These are phyloP conservation scores for Aphodius granarius DNA, from an alignment of 2,888 invertebrate species.

Conservation along the genomic window DNA sequence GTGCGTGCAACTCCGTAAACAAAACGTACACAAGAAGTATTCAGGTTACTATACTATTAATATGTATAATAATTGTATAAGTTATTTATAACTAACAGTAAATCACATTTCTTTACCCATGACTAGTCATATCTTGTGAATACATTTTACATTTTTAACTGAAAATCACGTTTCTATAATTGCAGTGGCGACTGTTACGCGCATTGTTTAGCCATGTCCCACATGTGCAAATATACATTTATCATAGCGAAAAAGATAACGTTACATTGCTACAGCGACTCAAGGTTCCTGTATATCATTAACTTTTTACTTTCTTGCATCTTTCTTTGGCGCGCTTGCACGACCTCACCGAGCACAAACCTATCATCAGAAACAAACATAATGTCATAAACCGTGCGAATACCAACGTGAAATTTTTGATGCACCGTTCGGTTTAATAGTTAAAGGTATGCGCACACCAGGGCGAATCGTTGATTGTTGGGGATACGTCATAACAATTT, in stretches of 20 bases:
- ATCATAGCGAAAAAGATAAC: not conserved
- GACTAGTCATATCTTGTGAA: not conserved
- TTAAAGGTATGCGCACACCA: too few species aligned
- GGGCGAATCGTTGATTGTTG: too few species aligned
- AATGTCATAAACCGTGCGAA: not conserved
- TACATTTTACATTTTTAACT: not conserved
- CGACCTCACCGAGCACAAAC: not conserved
- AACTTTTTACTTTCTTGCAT: not conserved
- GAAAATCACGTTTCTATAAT: not conserved
- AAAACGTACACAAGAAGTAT: too few species aligned
- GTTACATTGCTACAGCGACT: not conserved
- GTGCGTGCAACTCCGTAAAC: too few species aligned
- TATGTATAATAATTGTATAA: not conserved
- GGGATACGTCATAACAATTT: too few species aligned
- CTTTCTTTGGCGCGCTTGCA: not conserved
- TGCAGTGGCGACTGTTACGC: not conserved
- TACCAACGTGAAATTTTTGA: not conserved
- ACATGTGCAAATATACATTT: not conserved
- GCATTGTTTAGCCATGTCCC: not conserved
- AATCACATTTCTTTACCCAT: not conserved
- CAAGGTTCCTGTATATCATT: not conserved
- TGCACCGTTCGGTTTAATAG: not conserved
- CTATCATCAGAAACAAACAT: not conserved
- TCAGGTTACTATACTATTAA: too few species aligned
- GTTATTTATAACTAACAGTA: not conserved